A percentile compares a stretch with the other conserved stretches of the same genome.
phyloP scores from a whole-genome alignment of 2,888 invertebrate species.

The Pseudoips prasinana region DNA sequence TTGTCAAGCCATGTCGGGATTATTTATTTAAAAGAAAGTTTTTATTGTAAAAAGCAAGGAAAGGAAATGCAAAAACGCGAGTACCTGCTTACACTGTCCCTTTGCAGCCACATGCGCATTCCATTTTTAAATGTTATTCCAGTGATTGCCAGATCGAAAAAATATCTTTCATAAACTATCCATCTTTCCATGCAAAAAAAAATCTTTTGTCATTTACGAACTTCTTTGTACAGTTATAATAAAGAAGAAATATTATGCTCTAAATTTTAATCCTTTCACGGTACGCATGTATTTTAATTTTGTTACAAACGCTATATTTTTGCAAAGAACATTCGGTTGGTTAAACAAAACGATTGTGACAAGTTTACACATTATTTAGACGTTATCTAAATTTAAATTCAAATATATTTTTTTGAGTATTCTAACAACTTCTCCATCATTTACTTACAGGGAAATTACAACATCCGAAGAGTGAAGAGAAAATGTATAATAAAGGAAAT shows the following conservation, averaged over 20 bases:
- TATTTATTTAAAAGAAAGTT: constrained; percentile 82
- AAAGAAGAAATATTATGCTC: constrained; percentile 38
- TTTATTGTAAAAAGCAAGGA: constrained; percentile 78
- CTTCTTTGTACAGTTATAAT: constrained; percentile 51
- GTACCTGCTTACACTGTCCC: constrained; percentile 75
- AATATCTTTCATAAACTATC: constrained; percentile 55
- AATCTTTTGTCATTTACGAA: constrained; percentile 56
- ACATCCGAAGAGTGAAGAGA: no score
- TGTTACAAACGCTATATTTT: constrained; percentile 13
- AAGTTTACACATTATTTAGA: constrained; percentile 11
- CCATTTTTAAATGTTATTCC: constrained; percentile 64
- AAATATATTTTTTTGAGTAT: no score
- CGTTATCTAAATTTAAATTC: no score
- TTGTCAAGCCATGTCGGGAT: constrained; percentile 75
- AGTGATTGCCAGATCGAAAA: constrained; percentile 62
- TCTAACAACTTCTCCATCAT: no score
- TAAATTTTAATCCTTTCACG: constrained; percentile 63
- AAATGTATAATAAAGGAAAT: no score
- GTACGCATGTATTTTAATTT: constrained; percentile 29
- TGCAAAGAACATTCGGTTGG: constrained; percentile 11
- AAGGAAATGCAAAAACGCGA: constrained; percentile 80
- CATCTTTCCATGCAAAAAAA: constrained; percentile 56
- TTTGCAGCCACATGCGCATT: constrained; percentile 75
- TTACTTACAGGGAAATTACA: no score
- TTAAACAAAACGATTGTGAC: constrained; percentile 17